Evolutionary conservation across 2,888 invertebrate species (phyloP).

Genomic region (Steinernema scapterisci): DNA sequence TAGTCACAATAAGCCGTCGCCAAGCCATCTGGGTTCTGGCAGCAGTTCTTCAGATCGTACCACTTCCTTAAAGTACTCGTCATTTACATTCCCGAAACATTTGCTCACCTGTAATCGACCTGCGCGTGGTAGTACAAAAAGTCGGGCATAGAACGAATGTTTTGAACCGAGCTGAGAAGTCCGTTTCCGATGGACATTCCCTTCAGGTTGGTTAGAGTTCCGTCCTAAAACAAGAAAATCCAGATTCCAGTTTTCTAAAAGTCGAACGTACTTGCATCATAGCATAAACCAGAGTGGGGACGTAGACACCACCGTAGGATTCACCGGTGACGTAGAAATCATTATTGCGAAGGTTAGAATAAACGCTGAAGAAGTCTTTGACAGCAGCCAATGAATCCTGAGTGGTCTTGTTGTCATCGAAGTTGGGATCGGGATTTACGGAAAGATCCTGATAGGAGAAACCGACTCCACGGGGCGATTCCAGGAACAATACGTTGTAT

Average conservation of each 20-base stretch:
- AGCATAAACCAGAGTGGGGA: constrained; percentile 68
- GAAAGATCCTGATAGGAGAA: constrained; percentile 67
- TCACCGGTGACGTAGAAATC: constrained; percentile 70
- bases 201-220: constrained; percentile 45
- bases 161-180: constrained; percentile 51
- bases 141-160: constrained; percentile 52
- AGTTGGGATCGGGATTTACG: constrained; percentile 48
- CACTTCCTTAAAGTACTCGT: constrained; percentile 43
- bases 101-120: constrained; percentile 35
- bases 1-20: constrained; percentile 20
- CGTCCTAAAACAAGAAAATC: neutral
- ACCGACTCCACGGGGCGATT: constrained; percentile 72
- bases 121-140: constrained; percentile 45
- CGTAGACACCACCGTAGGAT: constrained; percentile 70
- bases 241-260: neutral
- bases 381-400: constrained; percentile 69
- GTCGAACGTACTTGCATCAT: neutral
- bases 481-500: constrained; percentile 71
- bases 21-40: constrained; percentile 36
- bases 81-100: neutral
- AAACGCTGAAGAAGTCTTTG: constrained; percentile 70
- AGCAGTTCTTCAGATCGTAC: constrained; percentile 48
- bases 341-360: constrained; percentile 68
- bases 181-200: constrained; percentile 63
- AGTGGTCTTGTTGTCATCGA: constrained; percentile 46